These are phyloP conservation scores for Drosophila lowei DNA, from an alignment of 1,140 invertebrate genomes.

Conservation along the genomic window DNA sequence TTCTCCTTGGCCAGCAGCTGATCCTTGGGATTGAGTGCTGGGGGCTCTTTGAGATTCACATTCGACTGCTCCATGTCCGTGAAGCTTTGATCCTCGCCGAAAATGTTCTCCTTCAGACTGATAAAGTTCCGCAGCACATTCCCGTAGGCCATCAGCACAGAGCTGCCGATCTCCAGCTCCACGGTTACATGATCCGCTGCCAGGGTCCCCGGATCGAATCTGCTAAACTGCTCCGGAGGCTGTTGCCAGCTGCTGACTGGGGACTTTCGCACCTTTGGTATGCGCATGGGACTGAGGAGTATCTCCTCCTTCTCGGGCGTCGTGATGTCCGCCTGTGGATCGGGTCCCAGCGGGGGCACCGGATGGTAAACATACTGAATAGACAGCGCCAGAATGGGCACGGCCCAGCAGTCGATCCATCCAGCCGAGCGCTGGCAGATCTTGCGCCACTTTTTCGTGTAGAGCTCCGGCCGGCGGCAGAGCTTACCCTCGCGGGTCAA, in stretches of 20 bases:
- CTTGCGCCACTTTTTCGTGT: conserved; percentile 93
- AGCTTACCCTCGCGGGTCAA: conserved; percentile 89
- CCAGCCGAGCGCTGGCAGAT: conserved; percentile 89
- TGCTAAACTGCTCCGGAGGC: conserved; percentile 84
- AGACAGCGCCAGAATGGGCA: conserved; percentile 95
- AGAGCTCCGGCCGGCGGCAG: conserved; percentile 85
- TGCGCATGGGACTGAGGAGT: conserved; percentile 94
- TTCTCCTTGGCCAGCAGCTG: conserved; percentile 76
- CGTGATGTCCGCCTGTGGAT: conserved; percentile 94
- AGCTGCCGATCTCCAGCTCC: conserved; percentile 96
- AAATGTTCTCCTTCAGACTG: conserved; percentile 97
- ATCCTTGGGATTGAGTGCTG: conserved; percentile 71
- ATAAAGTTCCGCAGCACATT: conserved; percentile 94
- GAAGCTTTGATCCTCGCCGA: conserved; percentile 97
- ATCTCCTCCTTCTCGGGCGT: conserved; percentile 97
- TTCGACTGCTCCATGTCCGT: conserved; percentile 93
- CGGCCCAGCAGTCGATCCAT: conserved; percentile 98
- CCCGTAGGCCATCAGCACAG: conserved; percentile 94
- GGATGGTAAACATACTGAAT: conserved; percentile 96
- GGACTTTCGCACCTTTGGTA: conserved; percentile 90
- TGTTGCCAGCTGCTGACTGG: conserved; percentile 87
- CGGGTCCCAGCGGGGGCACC: conserved; percentile 92
- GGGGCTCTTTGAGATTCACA: conserved; percentile 68
- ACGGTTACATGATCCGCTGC: conserved; percentile 94
- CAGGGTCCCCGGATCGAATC: conserved; percentile 94